Percentiles rank a stretch among this genome's conserved stretches.
phyloP scores from a whole-genome alignment of 2,797 vertebrate species.

The Rhinatrema bivittatum region DNA sequence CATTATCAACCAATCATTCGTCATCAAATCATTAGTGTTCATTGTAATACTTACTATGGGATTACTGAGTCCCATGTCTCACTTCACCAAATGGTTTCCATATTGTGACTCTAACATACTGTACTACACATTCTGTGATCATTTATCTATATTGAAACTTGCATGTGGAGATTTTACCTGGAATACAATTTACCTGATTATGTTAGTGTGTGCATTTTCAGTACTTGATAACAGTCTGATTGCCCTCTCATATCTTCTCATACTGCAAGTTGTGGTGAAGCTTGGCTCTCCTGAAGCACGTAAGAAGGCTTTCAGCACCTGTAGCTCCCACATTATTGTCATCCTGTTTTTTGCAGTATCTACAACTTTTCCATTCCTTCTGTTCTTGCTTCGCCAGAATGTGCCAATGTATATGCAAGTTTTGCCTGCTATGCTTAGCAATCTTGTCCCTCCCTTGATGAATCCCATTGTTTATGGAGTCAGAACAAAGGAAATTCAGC shows the following conservation, averaged over 20 bases:
- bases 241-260: constrained; percentile 22
- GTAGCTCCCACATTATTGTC: constrained; percentile 33
- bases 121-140: constrained; percentile 39
- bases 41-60: constrained; percentile 21
- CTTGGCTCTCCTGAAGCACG: constrained; percentile 31
- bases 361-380: too few species aligned
- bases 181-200: constrained; percentile 33
- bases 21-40: constrained; percentile 10
- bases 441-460: constrained; percentile 44
- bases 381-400: too few species aligned
- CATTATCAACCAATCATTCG: too few species aligned
- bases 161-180: constrained; percentile 11
- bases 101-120: constrained; percentile 23
- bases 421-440: constrained; percentile 33
- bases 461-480: constrained; percentile 40
- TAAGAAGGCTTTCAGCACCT: constrained; percentile 37
- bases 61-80: constrained; percentile 34
- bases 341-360: constrained; percentile 38
- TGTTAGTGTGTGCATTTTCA: constrained; percentile 8
- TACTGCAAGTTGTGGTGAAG: constrained; percentile 26
- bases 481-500: too few species aligned
- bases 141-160: too few species aligned
- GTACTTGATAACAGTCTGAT: constrained; percentile 33
- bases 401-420: too few species aligned
- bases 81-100: constrained; percentile 16